A percentile compares a stretch with the other conserved stretches of the same genome.
Conservation (phyloP, 37 sponge, comb jelly and placozoan species). For the Tethya wilhelma region DNA sequence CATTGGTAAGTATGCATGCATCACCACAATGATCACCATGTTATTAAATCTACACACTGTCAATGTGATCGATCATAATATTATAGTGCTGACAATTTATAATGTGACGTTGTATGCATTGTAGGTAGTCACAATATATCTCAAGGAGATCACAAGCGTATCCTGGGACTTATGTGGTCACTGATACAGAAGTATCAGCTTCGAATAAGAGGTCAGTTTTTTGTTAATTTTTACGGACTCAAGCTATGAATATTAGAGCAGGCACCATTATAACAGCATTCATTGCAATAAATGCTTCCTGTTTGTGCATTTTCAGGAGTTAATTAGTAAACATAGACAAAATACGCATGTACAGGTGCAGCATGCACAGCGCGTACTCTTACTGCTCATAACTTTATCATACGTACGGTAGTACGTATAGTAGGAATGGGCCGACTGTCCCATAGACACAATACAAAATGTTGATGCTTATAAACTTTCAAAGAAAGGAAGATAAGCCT, state of each 20-base stretch:
- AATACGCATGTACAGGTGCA: not conserved
- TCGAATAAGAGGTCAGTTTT: slow-evolving; percentile 46
- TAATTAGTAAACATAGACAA: not conserved
- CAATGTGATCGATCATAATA: too few relatives aligned
- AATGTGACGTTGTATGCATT: not conserved
- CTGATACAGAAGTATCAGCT: slow-evolving; percentile 83
- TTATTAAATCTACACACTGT: not conserved
- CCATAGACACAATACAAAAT: too few relatives aligned
- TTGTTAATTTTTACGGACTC: too few relatives aligned
- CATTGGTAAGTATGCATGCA: slow-evolving; percentile 53
- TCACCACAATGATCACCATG: not conserved
- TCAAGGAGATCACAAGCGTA: slow-evolving; percentile 66
- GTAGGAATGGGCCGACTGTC: too few relatives aligned
- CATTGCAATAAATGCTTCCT: too few relatives aligned
- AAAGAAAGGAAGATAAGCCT: too few relatives aligned
- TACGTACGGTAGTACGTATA: too few relatives aligned
- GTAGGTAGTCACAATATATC: slow-evolving; percentile 73
- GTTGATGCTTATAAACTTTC: too few relatives aligned
- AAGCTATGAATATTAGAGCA: too few relatives aligned
- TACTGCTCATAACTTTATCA: too few relatives aligned
- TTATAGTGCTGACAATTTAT: not conserved
- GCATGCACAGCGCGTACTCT: not conserved
- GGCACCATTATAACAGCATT: not conserved
- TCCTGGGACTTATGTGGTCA: slow-evolving; percentile 84
- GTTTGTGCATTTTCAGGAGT: not conserved